Evolutionary conservation across 2,888 invertebrate genomes (phyloP), one percentile per base, ranked within the genome.

Genomic region (Buathra laborator): DNA sequence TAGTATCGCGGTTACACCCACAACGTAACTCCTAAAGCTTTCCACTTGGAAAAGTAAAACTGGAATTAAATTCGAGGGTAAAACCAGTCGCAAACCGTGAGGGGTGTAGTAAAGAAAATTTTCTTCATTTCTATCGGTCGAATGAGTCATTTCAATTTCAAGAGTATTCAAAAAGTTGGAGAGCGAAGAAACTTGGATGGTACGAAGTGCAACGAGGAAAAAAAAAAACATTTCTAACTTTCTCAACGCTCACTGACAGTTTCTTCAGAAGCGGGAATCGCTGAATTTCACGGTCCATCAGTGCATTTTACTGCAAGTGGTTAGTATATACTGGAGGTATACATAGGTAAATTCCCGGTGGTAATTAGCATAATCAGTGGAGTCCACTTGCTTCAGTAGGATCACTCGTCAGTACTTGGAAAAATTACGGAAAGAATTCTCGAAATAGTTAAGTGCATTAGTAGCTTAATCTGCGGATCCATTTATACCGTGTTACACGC

Each of bases 381-480:
- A 19, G 24, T 19, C 24, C 10, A 56, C 24, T 12, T 4, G 56
- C 24, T 24, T 56, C 24, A 3, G 53, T 53, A 7, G 19, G 3
- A 46, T n/a, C 12, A 10, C 48, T 62, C 10, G 37, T 37, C 32
- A 14, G 12, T 10, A 53, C 43, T 66, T 51, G 24, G 19, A 56
- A 67, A 77, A 77, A 43, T 56, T 67, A 77, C 16, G 3, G 10
- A 19, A 67, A 24, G 66, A 24, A 0, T 48, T 66, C 43, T 53
- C 37, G 64, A 16, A 48, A 29, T 3, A 5, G 32, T 14, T 1
- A n/a, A 48, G 37, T 46, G 37, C 19, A 16, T 1, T 1, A 12
- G 19, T 14, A n/a, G 44, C 12, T 29, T n/a, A 37, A 37, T 37
- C 37, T 37, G 7, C 37, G 37, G 37, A 37, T 37, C 37, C 37